A percentile compares a stretch with the other conserved stretches of the same genome.
Evolutionary conservation across 2,888 invertebrate species (phyloP).

Genomic region (Scrobipalpa costella): DNA sequence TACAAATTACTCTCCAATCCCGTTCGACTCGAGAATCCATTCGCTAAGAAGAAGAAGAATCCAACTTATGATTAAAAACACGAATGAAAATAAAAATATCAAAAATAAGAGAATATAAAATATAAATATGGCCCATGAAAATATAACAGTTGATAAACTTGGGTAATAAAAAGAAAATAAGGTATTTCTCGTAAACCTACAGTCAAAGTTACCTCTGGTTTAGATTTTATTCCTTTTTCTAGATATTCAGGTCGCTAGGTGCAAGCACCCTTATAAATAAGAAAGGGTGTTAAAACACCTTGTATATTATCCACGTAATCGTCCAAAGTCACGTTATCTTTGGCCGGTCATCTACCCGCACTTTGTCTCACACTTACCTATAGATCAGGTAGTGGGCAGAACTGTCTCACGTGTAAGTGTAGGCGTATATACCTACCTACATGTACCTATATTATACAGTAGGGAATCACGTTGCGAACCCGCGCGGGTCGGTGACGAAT

Average conservation of each 20-base stretch:
- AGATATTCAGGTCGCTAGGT: neutral
- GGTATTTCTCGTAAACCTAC: too few species aligned
- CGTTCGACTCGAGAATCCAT: too few species aligned
- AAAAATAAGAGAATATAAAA: too few species aligned
- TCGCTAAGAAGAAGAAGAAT: too few species aligned
- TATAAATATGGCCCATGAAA: too few species aligned
- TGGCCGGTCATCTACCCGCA: constrained; percentile 4
- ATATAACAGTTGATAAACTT: too few species aligned
- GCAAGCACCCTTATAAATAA: neutral
- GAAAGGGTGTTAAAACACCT: neutral
- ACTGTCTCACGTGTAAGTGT: neutral
- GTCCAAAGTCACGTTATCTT: constrained; percentile 7
- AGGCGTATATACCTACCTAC: neutral
- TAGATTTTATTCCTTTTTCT: neutral
- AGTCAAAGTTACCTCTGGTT: too few species aligned
- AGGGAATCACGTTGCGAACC: neutral
- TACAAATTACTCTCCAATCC: too few species aligned
- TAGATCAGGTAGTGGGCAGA: neutral
- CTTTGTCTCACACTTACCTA: neutral
- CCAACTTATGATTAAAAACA: too few species aligned
- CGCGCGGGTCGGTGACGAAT: neutral
- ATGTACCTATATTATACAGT: neutral
- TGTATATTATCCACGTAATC: neutral
- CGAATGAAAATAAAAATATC: too few species aligned
- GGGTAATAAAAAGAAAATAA: too few species aligned